phyloP scores from a whole-genome alignment of 2,797 vertebrate species.

The Tauraco hartlaubi region DNA sequence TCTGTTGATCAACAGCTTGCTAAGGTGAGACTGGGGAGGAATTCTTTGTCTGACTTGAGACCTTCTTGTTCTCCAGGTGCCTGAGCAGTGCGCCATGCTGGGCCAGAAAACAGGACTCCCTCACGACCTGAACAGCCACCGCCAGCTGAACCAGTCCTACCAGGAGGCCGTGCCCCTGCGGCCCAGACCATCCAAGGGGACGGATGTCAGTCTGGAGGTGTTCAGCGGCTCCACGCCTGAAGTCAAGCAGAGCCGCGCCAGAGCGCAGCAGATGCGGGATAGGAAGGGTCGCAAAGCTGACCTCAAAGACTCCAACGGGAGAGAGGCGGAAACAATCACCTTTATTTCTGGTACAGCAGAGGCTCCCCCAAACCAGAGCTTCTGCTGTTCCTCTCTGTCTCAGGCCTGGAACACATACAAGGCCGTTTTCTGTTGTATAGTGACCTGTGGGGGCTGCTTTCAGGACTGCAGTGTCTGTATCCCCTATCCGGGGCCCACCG shows the following conservation, averaged over 20 bases:
- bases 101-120: conserved; percentile 84
- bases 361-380: conserved; percentile 63
- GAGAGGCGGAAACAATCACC: conserved; percentile 88
- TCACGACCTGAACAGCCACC: conserved; percentile 72
- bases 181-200: conserved; percentile 68
- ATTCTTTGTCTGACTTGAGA: background rate
- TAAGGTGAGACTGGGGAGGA: accelerated
- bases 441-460: conserved; percentile 92
- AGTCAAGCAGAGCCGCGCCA: conserved; percentile 30
- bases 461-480: conserved; percentile 81
- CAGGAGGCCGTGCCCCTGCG: conserved; percentile 56
- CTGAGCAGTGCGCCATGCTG: conserved; percentile 88
- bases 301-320: conserved; percentile 80
- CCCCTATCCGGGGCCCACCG: conserved; percentile 82
- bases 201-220: conserved; percentile 80
- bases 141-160: conserved; percentile 63
- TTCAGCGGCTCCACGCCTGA: conserved; percentile 49
- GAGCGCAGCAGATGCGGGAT: conserved; percentile 52
- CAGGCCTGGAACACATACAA: conserved; percentile 91
- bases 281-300: conserved; percentile 77
- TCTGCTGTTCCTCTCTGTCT: conserved; percentile 87
- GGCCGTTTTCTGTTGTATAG: conserved; percentile 90
- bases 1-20: accelerated
- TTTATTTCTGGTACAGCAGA: conserved; percentile 92
- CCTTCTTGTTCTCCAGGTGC: conserved; percentile 76